phyloP scores from a whole-genome alignment of 37 sponge, comb jelly and placozoan species.

The Theonella swinhoei region DNA sequence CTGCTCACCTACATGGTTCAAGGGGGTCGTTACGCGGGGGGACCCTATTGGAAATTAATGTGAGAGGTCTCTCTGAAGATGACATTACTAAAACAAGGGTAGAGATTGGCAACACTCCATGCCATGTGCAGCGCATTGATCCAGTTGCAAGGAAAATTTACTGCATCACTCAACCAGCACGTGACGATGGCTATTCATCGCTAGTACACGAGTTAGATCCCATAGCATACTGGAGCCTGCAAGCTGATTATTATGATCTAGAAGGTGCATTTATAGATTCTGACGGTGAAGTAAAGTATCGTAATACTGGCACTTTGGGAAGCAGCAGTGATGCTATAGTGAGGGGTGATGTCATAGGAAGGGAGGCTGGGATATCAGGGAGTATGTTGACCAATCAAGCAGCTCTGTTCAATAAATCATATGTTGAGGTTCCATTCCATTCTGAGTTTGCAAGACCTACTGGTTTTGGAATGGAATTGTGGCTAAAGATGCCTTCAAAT shows the following conservation, averaged over 20 bases:
- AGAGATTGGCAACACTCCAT: slow-evolving; percentile 78
- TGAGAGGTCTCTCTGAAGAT: slow-evolving; percentile 32
- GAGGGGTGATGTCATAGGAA: neutral
- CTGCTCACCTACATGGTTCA: neutral
- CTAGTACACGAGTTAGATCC: slow-evolving; percentile 21
- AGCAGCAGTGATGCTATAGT: slow-evolving; percentile 18
- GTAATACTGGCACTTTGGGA: slow-evolving; percentile 29
- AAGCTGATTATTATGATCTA: slow-evolving; percentile 17
- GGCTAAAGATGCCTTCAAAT: slow-evolving; percentile 23
- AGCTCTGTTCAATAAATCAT: slow-evolving; percentile 22
- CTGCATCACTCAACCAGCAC: slow-evolving; percentile 57
- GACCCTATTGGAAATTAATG: slow-evolving; percentile 37
- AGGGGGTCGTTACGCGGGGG: slow-evolving; percentile 76
- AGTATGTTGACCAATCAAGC: slow-evolving; percentile 56
- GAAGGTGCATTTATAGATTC: slow-evolving; percentile 16
- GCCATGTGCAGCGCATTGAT: slow-evolving; percentile 38
- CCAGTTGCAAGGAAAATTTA: neutral
- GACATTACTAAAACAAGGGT: slow-evolving; percentile 41
- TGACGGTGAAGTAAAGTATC: slow-evolving; percentile 14
- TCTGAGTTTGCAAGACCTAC: neutral
- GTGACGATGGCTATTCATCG: slow-evolving; percentile 82
- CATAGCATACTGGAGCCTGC: slow-evolving; percentile 76
- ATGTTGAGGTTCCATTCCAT: slow-evolving; percentile 38
- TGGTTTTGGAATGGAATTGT: slow-evolving; percentile 66
- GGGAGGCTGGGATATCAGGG: slow-evolving; percentile 62